Percentiles rank a stretch among this genome's conserved stretches.
Evolutionary conservation across 2,797 vertebrate species (phyloP).

Genomic region (Antrozous pallidus): DNA sequence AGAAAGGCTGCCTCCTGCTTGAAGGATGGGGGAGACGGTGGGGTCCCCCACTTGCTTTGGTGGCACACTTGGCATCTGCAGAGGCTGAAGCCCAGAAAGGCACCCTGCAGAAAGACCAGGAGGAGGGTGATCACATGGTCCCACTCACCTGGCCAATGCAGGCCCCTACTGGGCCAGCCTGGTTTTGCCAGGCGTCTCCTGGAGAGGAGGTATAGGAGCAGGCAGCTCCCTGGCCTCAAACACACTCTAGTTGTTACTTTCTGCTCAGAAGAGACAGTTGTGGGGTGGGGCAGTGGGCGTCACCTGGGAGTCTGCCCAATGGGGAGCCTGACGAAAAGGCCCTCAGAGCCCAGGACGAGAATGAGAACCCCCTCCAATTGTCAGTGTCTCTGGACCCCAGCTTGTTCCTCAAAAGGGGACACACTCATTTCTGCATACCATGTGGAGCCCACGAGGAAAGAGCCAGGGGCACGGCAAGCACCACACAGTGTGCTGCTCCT

Average conservation of each 20-base stretch:
- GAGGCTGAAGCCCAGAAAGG: background rate
- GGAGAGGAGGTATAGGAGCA: background rate
- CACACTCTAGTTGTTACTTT: background rate
- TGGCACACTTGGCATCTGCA: background rate
- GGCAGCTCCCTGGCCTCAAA: background rate
- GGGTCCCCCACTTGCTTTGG: background rate
- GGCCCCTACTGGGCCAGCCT: background rate
- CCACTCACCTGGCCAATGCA: background rate
- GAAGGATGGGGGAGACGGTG: background rate
- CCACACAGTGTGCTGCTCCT: too few species aligned
- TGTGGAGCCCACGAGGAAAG: background rate
- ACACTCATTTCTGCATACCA: rapidly evolving
- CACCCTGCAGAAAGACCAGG: background rate
- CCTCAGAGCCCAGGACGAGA: background rate
- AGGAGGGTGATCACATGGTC: background rate
- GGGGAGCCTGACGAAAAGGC: background rate
- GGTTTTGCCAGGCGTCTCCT: background rate
- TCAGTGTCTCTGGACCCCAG: background rate
- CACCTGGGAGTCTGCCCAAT: background rate
- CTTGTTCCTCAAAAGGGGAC: background rate
- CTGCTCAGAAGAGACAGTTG: background rate
- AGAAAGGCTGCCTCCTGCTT: background rate
- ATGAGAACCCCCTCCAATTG: background rate
- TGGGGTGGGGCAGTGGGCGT: background rate
- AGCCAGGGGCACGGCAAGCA: background rate